A percentile compares a stretch with the other conserved stretches of the same genome.
These are phyloP conservation scores for Drosophila bocki DNA, from an alignment of 1,140 invertebrate species.

Conservation along the genomic window DNA sequence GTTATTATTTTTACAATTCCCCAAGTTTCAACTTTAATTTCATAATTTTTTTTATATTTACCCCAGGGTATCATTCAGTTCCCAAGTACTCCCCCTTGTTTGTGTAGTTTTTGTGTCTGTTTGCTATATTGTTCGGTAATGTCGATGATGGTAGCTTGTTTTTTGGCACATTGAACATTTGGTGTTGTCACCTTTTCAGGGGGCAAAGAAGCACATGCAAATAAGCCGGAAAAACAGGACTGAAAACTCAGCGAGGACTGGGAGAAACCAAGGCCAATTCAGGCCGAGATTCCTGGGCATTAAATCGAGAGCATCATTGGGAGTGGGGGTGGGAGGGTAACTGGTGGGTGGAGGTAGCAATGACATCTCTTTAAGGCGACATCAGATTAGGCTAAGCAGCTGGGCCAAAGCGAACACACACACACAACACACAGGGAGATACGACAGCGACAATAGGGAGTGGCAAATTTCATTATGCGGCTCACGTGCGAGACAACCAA, in stretches of 20 bases:
- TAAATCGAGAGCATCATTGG: conserved; percentile 61
- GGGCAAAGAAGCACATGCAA: conserved; percentile 62
- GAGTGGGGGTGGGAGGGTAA: background rate
- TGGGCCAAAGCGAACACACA: conserved; percentile 60
- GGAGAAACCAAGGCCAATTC: conserved; percentile 37
- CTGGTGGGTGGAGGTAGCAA: conserved; percentile 24
- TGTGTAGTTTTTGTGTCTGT: conserved; percentile 35
- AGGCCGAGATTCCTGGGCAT: conserved; percentile 75
- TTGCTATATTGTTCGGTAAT: conserved; percentile 42
- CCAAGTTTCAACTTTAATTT: background rate
- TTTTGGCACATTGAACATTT: conserved; percentile 81
- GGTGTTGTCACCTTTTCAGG: conserved; percentile 76
- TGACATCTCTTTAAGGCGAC: conserved; percentile 75
- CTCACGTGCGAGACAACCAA: conserved; percentile 84
- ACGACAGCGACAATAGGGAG: conserved; percentile 61
- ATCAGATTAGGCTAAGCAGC: conserved; percentile 83
- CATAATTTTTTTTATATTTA: background rate
- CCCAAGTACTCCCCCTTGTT: background rate
- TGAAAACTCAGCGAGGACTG: conserved; percentile 10
- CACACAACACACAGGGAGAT: conserved; percentile 21
- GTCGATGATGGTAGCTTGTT: conserved; percentile 65
- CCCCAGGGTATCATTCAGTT: background rate
- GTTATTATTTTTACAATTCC: background rate
- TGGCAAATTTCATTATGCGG: conserved; percentile 80
- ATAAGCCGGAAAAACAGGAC: conserved; percentile 57